These are phyloP conservation scores for Vidua macroura DNA, from an alignment of 2,113 vertebrate species.

Conservation along the genomic window DNA sequence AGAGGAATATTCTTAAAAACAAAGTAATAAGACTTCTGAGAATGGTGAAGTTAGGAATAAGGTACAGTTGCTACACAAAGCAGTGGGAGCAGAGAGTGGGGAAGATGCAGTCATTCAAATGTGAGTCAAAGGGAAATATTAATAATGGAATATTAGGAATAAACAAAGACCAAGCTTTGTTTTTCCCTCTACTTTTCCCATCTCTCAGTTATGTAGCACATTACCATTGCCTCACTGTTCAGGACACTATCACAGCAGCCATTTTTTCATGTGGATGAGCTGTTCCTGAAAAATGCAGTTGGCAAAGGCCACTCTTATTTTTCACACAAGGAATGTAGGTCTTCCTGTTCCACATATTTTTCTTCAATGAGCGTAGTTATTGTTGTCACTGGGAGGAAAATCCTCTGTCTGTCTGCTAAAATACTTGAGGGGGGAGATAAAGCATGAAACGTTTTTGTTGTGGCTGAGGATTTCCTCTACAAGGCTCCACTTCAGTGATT, in stretches of 20 bases:
- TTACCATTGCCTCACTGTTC: not conserved
- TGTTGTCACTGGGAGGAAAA: slow-evolving; percentile 60
- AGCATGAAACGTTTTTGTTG: slow-evolving; percentile 46
- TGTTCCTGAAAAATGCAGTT: slow-evolving; percentile 44
- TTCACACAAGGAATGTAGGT: slow-evolving; percentile 48
- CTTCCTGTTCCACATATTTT: slow-evolving; percentile 60
- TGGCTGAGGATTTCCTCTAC: slow-evolving; percentile 58
- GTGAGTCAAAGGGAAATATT: not conserved
- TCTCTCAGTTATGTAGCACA: not conserved
- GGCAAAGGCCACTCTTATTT: slow-evolving; percentile 45
- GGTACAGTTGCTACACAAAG: not conserved
- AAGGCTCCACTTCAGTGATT: slow-evolving; percentile 3
- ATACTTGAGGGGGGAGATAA: slow-evolving; percentile 42
- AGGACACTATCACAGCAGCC: not conserved
- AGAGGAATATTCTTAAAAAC: not conserved
- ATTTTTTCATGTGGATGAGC: slow-evolving; percentile 35
- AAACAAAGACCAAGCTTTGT: not conserved
- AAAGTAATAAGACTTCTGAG: not conserved
- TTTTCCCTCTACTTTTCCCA: not conserved
- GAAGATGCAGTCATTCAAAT: not conserved
- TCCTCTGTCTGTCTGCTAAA: slow-evolving; percentile 44
- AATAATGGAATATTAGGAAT: not conserved
- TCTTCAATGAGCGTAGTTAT: slow-evolving; percentile 53
- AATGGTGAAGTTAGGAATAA: not conserved
- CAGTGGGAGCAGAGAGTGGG: not conserved